Evolutionary conservation across 1,140 invertebrate genomes (phyloP), one percentile per base, ranked within the genome.

Genomic region (Grapholita molesta): DNA sequence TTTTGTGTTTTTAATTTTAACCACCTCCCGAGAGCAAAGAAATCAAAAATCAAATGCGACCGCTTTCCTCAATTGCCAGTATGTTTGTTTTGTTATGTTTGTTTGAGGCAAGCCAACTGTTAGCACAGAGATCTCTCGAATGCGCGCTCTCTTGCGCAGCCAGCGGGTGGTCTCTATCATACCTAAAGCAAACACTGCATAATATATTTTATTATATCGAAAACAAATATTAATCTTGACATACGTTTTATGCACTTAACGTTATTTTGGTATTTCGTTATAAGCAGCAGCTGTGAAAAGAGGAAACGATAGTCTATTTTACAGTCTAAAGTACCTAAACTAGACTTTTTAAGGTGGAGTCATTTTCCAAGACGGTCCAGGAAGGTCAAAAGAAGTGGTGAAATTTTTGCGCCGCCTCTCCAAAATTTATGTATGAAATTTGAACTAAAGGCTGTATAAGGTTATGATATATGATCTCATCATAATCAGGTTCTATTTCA

Each of bases 161-260:
- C 11, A 61, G 15, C 88, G 88, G 88, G 87, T 91, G 89, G 89
- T 91, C 89, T 89, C 84, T 89, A 89, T 91, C 89, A 91, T 86
- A 82, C 83, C 68, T 79, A 88, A 89, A 78, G 81, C 86, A 91
- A 88, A 89, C 87, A 89, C 72, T 75, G 35, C 52, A 85, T 81
- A 84, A 81, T 83, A 79, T 79, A 78, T 84, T 21, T 48, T 85
- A 84, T 80, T 84, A 86, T 89, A 88, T 86, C 76, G 75, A 79
- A 82, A 86, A 82, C 77, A 76, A 87, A 90, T 85, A 86, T 30
- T 57, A 21, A 70, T 72, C 24, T 73, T 70, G 30, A 70, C 64
- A 52, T 35, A 70, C 68, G 69, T 67, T 73, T 75, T 74, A 61
- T 30, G 24, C 55, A 61, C 55, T 61, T 61, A 15, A 61, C n/a